Evolutionary conservation across 37 sponge, comb jelly and placozoan genomes (phyloP), one percentile per base, ranked within the genome.

Genomic region (Cliona cf. orientalis): DNA sequence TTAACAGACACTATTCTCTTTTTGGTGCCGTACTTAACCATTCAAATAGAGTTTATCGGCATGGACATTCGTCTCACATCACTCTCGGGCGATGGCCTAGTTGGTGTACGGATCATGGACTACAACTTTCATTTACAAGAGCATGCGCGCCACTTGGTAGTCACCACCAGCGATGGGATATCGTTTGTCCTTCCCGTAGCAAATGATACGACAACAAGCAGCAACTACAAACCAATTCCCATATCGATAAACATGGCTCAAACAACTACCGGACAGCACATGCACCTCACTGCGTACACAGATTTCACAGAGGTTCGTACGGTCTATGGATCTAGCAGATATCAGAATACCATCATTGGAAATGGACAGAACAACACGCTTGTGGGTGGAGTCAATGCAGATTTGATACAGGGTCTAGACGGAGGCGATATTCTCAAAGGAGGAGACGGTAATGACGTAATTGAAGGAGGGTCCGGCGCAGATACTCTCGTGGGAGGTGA

Each of bases 61-160:
- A 61, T 61, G 63, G 63, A 61, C 63, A 22, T 61, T 61, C 63
- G 29, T 14, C 63, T 61, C 25, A 26, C 63, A 7, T 61, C 63
- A n/a, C 63, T 61, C 23, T 61, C 63, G 6, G 14, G 25, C 7
- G 63, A 61, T 22, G 63, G 63, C 26, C 63, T 61, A 6, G 63
- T n/a, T 26, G 63, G 23, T 14, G 29, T 61, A 61, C 63, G 26
- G 5, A 7, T 61, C 25, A 22, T 61, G 63, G 63, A 61, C 63
- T 61, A 61, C 63, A 61, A 61, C 53, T 49, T 49, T 19, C 53
- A 49, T 9, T 19, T 14, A 19, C 53, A 19, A 49, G 14, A 9
- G 9, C 53, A 49, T 14, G 53, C 53, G n/a, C 53, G 53, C 14
- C 53, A 49, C 53, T 49, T 49, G 53, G 14, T 14, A 19, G 14